Conservation (phyloP, 2,888 invertebrate genomes). For the Epistrophella euchroma region DNA sequence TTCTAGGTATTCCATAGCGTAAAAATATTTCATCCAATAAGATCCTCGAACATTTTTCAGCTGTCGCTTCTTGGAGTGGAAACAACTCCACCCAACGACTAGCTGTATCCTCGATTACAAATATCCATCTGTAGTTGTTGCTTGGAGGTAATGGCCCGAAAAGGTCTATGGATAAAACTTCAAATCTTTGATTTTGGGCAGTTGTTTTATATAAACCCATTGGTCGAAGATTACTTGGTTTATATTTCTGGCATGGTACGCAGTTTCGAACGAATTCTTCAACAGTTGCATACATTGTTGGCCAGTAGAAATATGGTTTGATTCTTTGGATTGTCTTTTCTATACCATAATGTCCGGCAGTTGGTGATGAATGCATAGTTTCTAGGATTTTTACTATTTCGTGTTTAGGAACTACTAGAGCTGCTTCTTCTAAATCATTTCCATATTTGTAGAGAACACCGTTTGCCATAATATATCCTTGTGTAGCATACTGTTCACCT, state of each 20-base stretch:
- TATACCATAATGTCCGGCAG: slow-evolving; percentile 4
- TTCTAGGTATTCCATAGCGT: slow-evolving; percentile 36
- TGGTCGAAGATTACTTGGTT: no score
- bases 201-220: neutral
- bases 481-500: slow-evolving; percentile 36
- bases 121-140: slow-evolving; percentile 74
- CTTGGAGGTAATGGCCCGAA: slow-evolving; percentile 36
- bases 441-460: slow-evolving; percentile 42
- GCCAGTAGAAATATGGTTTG: neutral
- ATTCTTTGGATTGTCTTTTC: neutral
- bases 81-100: slow-evolving; percentile 77
- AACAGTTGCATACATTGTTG: neutral
- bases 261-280: neutral
- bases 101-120: slow-evolving; percentile 77
- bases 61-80: slow-evolving; percentile 76
- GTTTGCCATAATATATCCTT: slow-evolving; percentile 63
- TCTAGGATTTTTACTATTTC: neutral
- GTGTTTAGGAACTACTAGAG: slow-evolving; percentile 1
- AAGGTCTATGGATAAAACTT: slow-evolving; percentile 13
- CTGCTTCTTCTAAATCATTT: slow-evolving; percentile 7
- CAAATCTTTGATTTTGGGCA: slow-evolving; percentile 25
- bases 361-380: neutral
- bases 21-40: slow-evolving; percentile 79
- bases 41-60: slow-evolving; percentile 76
- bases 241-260: neutral